phyloP scores from a whole-genome alignment of 2,797 vertebrate genomes.

The Neomorphus geoffroyi region DNA sequence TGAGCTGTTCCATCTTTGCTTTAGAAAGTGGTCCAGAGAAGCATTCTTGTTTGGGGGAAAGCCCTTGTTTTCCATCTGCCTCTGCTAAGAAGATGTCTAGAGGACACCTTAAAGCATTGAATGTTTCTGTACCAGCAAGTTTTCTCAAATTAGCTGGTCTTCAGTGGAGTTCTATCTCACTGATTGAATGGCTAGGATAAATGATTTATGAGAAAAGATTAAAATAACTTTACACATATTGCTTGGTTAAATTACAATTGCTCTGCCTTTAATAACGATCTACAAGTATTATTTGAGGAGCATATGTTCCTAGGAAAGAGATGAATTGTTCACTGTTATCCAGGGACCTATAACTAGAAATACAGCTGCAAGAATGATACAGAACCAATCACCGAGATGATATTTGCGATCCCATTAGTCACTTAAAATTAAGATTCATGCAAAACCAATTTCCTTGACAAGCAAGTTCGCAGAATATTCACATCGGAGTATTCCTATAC shows the following conservation, averaged over 20 bases:
- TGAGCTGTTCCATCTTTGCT: neutral
- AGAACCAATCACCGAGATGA: neutral
- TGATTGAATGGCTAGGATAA: slow-evolving; percentile 21
- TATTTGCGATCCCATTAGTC: slow-evolving; percentile 27
- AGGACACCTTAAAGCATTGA: neutral
- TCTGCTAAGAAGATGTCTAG: neutral
- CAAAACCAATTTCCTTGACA: slow-evolving; percentile 38
- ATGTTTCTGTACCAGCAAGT: neutral
- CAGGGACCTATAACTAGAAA: slow-evolving; percentile 29
- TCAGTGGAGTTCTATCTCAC: neutral
- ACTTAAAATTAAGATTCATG: slow-evolving; percentile 39
- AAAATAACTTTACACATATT: slow-evolving; percentile 7
- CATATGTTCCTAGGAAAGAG: slow-evolving; percentile 37
- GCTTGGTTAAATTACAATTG: slow-evolving; percentile 47
- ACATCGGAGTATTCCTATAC: neutral
- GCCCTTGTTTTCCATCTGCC: neutral
- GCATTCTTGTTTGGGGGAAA: neutral
- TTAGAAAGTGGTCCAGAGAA: neutral
- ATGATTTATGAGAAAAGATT: slow-evolving; percentile 56
- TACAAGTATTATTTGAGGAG: slow-evolving; percentile 31
- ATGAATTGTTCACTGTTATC: slow-evolving; percentile 37
- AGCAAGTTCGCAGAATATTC: slow-evolving; percentile 6
- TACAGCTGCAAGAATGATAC: slow-evolving; percentile 11
- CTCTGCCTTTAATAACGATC: neutral
- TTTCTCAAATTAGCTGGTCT: neutral